phyloP scores from a whole-genome alignment of 2,888 invertebrate species.

The Drosophila colorata region DNA sequence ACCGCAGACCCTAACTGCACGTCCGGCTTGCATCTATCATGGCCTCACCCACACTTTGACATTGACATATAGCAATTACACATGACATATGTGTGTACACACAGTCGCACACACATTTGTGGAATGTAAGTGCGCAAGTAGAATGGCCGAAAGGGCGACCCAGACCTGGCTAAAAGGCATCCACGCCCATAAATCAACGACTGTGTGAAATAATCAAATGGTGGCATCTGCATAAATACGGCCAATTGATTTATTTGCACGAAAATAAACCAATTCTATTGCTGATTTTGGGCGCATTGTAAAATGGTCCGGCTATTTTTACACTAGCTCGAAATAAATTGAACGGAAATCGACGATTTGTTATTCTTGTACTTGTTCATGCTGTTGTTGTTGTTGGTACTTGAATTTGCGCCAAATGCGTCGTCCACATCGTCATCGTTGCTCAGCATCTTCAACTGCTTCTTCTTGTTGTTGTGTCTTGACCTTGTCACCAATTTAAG shows the following conservation, averaged over 20 bases:
- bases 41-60: slow-evolving; percentile 51
- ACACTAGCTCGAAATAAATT: slow-evolving; percentile 52
- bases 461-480: slow-evolving; percentile 11
- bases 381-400: slow-evolving; percentile 20
- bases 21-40: slow-evolving; percentile 42
- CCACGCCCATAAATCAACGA: slow-evolving; percentile 65
- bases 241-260: slow-evolving; percentile 72
- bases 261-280: slow-evolving; percentile 65
- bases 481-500: slow-evolving; percentile 66
- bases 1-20: slow-evolving; percentile 33
- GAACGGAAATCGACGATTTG: slow-evolving; percentile 54
- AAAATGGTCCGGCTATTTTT: slow-evolving; percentile 66
- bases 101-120: background rate
- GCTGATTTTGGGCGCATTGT: slow-evolving; percentile 44
- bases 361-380: too few relatives aligned
- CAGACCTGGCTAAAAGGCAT: slow-evolving; percentile 16
- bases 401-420: slow-evolving; percentile 57
- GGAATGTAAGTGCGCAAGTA: slow-evolving; percentile 11
- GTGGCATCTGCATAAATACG: slow-evolving; percentile 77
- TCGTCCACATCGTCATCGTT: slow-evolving; percentile 29
- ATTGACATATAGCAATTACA: slow-evolving; percentile 78
- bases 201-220: slow-evolving; percentile 78
- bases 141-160: slow-evolving; percentile 13
- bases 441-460: background rate
- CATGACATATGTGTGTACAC: slow-evolving; percentile 53